Evolutionary conservation across 2,888 invertebrate species (phyloP).

Genomic region (Kryphioiulus occultus): DNA sequence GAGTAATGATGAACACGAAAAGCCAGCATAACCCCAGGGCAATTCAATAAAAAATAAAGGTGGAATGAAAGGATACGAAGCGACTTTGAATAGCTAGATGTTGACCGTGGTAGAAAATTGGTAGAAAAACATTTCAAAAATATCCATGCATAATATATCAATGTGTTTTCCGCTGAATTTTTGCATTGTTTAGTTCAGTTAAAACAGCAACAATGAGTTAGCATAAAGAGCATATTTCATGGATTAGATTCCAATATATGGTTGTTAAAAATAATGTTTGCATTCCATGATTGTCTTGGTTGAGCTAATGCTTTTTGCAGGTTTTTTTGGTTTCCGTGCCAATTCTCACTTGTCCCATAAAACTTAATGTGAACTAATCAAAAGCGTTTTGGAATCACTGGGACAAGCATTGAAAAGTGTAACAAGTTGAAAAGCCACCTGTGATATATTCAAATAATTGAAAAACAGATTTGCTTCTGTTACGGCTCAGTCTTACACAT

Average conservation of each 20-base stretch:
- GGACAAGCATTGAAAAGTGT: conserved; percentile 39
- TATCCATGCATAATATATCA: background rate
- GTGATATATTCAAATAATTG: conserved; percentile 39
- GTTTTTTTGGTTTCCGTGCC: background rate
- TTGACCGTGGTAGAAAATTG: background rate
- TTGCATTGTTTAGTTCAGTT: background rate
- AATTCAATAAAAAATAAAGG: background rate
- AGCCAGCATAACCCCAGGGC: background rate
- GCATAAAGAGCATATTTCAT: background rate
- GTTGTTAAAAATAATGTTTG: background rate
- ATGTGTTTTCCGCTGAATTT: background rate
- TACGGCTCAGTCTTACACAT: conserved; percentile 10
- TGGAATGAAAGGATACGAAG: background rate
- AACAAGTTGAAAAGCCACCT: conserved; percentile 21
- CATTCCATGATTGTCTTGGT: background rate
- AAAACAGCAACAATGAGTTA: conserved; percentile 14
- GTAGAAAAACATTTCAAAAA: background rate
- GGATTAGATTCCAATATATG: background rate
- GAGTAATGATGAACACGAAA: background rate
- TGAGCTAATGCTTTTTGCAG: background rate
- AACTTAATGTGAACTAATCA: conserved; percentile 34
- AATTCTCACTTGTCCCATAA: conserved; percentile 18
- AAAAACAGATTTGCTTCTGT: conserved; percentile 27
- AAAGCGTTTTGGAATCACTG: conserved; percentile 27
- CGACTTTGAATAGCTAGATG: background rate